These are phyloP conservation scores for Hyppa rectilinea DNA, from an alignment of 2,888 invertebrate genomes.

Conservation along the genomic window DNA sequence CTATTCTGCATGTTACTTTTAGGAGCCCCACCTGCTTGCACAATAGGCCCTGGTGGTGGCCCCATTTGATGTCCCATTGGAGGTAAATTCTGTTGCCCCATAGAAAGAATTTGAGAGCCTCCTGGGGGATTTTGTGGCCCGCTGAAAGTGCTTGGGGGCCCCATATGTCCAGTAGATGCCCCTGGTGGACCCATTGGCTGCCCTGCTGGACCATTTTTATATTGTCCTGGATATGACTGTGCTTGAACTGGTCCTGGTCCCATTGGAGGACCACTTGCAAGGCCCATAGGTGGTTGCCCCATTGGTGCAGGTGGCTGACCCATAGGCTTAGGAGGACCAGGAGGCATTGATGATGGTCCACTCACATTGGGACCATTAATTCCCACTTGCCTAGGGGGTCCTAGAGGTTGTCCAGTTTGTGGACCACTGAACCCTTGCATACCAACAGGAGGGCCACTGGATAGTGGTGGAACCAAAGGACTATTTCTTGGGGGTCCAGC, in stretches of 20 bases:
- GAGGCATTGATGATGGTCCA: slow-evolving; percentile 58
- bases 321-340: slow-evolving; percentile 56
- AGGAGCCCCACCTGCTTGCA: slow-evolving; percentile 62
- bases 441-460: slow-evolving; percentile 66
- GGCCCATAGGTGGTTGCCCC: slow-evolving; percentile 52
- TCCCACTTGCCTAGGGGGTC: slow-evolving; percentile 65
- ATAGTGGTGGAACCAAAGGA: slow-evolving; percentile 73
- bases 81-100: slow-evolving; percentile 60
- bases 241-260: slow-evolving; percentile 44
- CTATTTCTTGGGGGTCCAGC: slow-evolving; percentile 76
- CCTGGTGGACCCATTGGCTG: slow-evolving; percentile 62
- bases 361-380: slow-evolving; percentile 73
- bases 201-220: slow-evolving; percentile 72
- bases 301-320: slow-evolving; percentile 55
- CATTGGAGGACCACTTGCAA: slow-evolving; percentile 38
- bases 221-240: slow-evolving; percentile 70
- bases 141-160: slow-evolving; percentile 47
- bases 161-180: slow-evolving; percentile 54
- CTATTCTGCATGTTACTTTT: slow-evolving; percentile 83
- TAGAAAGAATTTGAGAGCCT: slow-evolving; percentile 65
- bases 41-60: slow-evolving; percentile 64
- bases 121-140: slow-evolving; percentile 52
- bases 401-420: slow-evolving; percentile 55
- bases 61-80: slow-evolving; percentile 66
- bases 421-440: slow-evolving; percentile 65